Evolutionary conservation across 2,113 vertebrate species (phyloP).

Genomic region (Sporophila hypoxantha): DNA sequence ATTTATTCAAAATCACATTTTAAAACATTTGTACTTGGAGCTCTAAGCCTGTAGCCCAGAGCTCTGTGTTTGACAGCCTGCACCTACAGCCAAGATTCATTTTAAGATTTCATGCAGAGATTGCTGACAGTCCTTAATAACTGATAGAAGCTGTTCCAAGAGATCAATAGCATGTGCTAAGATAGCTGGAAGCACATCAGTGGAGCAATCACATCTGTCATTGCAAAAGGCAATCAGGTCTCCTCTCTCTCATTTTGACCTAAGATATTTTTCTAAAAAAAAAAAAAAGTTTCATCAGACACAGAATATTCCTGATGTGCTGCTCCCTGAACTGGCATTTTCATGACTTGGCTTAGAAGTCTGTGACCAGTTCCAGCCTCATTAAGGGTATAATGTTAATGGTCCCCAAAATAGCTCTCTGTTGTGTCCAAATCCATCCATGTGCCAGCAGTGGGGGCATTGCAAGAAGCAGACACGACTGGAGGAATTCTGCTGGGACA

Average conservation of each 20-base stretch:
- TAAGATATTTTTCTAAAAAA: not conserved
- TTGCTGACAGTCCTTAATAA: not conserved
- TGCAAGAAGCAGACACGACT: fast-evolving
- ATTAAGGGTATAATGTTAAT: not conserved
- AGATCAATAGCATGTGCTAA: not conserved
- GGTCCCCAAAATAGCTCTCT: not conserved
- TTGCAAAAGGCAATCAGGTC: not conserved
- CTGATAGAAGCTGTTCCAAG: not conserved
- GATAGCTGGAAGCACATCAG: not conserved
- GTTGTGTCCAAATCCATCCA: not conserved
- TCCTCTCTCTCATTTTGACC: not conserved
- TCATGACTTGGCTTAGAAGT: not conserved
- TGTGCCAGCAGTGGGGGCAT: not conserved
- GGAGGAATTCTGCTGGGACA: not conserved
- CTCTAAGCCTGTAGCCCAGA: not conserved
- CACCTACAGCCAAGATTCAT: not conserved
- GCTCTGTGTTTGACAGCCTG: not conserved
- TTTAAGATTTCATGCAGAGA: not conserved
- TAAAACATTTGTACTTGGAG: not conserved
- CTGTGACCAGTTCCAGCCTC: not conserved
- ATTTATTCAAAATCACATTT: not conserved
- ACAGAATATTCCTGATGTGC: not conserved
- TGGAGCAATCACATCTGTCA: not conserved
- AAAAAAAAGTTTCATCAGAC: not conserved
- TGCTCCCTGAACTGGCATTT: fast-evolving